Percentiles rank a stretch among this genome's conserved stretches.
These are phyloP conservation scores for Cyphomyrmex costatus DNA, from an alignment of 1,140 invertebrate species.

Conservation along the genomic window DNA sequence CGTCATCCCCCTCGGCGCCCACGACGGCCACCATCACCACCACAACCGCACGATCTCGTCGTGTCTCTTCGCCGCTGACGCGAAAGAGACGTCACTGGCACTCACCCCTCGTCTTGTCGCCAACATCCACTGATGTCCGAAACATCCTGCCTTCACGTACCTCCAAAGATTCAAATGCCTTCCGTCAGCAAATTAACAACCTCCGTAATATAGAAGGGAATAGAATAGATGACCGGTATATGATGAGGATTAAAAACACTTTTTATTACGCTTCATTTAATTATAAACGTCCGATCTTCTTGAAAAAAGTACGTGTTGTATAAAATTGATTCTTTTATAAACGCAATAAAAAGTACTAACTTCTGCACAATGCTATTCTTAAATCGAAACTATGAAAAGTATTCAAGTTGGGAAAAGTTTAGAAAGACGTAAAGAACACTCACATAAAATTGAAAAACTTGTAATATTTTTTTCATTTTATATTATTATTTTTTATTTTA, in stretches of 20 bases:
- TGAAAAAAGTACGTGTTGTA: neutral
- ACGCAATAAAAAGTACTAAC: neutral
- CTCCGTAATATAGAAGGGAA: neutral
- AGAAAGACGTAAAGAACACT: neutral
- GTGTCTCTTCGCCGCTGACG: conserved; percentile 65
- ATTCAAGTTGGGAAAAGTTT: neutral
- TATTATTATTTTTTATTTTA: neutral
- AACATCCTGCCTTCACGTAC: conserved; percentile 42
- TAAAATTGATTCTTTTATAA: neutral
- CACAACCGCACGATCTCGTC: conserved; percentile 62
- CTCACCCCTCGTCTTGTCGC: conserved; percentile 59
- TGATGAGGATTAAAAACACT: neutral
- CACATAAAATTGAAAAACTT: neutral
- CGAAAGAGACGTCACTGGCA: conserved; percentile 73
- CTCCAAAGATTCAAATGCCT: conserved; percentile 52
- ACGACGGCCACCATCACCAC: conserved; percentile 60
- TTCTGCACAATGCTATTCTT: neutral
- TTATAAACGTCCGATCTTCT: neutral
- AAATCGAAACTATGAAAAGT: neutral
- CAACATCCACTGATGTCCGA: conserved; percentile 51
- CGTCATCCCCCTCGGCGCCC: conserved; percentile 73
- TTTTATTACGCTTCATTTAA: neutral
- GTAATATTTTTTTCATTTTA: neutral
- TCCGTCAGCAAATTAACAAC: conserved; percentile 47
- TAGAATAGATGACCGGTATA: neutral